Conservation (phyloP, 2,888 invertebrate species). For the Homarus gammarus region DNA sequence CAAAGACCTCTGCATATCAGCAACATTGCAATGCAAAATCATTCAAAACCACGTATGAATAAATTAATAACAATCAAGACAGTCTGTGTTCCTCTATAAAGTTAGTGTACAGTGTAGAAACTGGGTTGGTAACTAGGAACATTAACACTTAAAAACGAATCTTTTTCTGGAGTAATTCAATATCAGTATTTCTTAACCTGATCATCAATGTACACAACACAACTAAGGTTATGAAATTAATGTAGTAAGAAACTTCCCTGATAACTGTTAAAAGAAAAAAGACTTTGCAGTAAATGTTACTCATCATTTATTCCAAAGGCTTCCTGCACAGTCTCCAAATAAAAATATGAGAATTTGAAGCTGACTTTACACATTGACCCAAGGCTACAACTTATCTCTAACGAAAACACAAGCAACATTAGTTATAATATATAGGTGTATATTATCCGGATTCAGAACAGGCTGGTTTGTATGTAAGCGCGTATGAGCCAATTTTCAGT, state of each 20-base stretch:
- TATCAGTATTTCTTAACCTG: not conserved
- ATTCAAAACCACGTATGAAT: not conserved
- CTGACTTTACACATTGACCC: not conserved
- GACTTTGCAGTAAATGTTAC: not conserved
- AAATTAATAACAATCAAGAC: not conserved
- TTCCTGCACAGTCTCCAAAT: not conserved
- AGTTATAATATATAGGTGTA: not conserved
- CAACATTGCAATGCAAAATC: not conserved
- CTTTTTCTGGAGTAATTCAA: not conserved
- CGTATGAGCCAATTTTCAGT: not conserved
- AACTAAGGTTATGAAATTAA: too few species aligned
- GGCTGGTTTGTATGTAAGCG: constrained; percentile 26
- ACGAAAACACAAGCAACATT: not conserved
- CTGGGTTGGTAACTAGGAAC: not conserved
- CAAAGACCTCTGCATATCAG: not conserved
- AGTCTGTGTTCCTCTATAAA: not conserved
- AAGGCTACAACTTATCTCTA: not conserved
- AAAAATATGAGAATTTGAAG: not conserved
- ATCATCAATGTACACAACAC: not conserved
- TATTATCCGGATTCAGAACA: not conserved
- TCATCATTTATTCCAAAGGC: not conserved
- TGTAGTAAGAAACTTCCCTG: not conserved
- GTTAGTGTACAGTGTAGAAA: not conserved
- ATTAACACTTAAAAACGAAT: not conserved
- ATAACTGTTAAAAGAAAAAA: not conserved